These are phyloP conservation scores for Ridgeia piscesae DNA, from an alignment of 1,140 invertebrate species.

Conservation along the genomic window DNA sequence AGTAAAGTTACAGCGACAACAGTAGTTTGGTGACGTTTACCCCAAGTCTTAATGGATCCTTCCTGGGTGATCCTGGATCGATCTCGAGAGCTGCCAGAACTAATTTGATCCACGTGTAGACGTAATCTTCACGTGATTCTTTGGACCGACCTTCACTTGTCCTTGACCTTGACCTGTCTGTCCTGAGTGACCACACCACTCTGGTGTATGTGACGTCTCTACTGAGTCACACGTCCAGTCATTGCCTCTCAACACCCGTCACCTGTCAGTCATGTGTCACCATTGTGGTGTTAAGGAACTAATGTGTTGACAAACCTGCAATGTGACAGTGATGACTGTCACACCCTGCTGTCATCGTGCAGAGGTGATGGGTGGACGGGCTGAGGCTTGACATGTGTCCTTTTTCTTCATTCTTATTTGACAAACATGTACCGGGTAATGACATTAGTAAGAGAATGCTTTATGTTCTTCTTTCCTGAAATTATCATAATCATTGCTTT, in stretches of 20 bases:
- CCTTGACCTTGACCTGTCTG: neutral
- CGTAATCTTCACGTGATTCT: neutral
- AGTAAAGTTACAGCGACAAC: neutral
- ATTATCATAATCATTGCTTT: too few relatives aligned
- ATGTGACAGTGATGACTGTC: neutral
- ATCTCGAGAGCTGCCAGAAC: neutral
- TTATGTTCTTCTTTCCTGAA: too few relatives aligned
- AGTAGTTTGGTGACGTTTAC: neutral
- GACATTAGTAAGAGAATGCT: too few relatives aligned
- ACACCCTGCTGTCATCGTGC: neutral
- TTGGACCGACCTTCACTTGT: too few relatives aligned
- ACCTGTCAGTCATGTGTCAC: neutral
- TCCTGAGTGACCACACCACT: neutral
- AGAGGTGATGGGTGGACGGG: neutral
- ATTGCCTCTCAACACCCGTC: too few relatives aligned
- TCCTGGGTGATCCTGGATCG: neutral
- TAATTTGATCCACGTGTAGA: neutral
- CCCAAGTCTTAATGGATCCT: neutral
- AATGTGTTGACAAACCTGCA: neutral
- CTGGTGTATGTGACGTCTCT: neutral
- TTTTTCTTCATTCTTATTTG: too few relatives aligned
- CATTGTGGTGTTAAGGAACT: neutral
- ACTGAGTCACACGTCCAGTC: neutral
- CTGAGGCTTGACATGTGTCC: too few relatives aligned
- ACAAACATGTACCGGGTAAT: too few relatives aligned